A percentile compares a stretch with the other conserved stretches of the same genome.
Conservation (phyloP, 2,113 vertebrate species). For the Heterocephalus glaber region DNA sequence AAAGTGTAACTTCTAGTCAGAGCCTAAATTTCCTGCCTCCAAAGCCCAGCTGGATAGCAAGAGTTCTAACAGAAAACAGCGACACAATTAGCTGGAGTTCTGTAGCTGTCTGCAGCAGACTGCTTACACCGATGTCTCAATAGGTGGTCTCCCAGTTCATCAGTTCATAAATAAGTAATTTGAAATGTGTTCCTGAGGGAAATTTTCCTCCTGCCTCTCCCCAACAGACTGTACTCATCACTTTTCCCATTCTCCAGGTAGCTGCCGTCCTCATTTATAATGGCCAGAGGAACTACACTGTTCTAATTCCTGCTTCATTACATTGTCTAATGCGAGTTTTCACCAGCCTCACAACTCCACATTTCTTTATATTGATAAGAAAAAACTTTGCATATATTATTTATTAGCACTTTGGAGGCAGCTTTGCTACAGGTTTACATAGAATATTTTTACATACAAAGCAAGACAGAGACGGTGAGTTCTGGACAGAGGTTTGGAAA, state of each 20-base stretch:
- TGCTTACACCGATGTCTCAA: slow-evolving; percentile 88
- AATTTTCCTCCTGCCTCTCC: slow-evolving; percentile 89
- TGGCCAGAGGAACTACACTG: slow-evolving; percentile 90
- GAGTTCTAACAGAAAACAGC: slow-evolving; percentile 89
- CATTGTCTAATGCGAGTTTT: slow-evolving; percentile 89
- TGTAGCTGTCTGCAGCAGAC: slow-evolving; percentile 89
- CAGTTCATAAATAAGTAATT: slow-evolving; percentile 96
- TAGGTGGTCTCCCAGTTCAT: slow-evolving; percentile 93
- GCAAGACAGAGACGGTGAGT: slow-evolving; percentile 82
- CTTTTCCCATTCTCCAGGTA: slow-evolving; percentile 90
- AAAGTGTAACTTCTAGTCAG: slow-evolving; percentile 86
- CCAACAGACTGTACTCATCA: slow-evolving; percentile 91
- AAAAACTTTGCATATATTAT: slow-evolving; percentile 89
- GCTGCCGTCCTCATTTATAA: slow-evolving; percentile 91
- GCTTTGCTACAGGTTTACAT: slow-evolving; percentile 86
- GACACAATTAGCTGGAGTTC: slow-evolving; percentile 90
- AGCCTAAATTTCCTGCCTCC: slow-evolving; percentile 88
- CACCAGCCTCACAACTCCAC: slow-evolving; percentile 86
- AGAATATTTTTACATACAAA: slow-evolving; percentile 88
- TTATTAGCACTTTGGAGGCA: slow-evolving; percentile 88
- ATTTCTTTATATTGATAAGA: slow-evolving; percentile 88
- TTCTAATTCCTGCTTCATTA: slow-evolving; percentile 91
- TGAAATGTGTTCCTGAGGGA: slow-evolving; percentile 92
- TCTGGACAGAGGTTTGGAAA: slow-evolving; percentile 82
- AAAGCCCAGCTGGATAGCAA: slow-evolving; percentile 88